phyloP scores from a whole-genome alignment of 2,113 vertebrate species.

The Coptodon rendalli region DNA sequence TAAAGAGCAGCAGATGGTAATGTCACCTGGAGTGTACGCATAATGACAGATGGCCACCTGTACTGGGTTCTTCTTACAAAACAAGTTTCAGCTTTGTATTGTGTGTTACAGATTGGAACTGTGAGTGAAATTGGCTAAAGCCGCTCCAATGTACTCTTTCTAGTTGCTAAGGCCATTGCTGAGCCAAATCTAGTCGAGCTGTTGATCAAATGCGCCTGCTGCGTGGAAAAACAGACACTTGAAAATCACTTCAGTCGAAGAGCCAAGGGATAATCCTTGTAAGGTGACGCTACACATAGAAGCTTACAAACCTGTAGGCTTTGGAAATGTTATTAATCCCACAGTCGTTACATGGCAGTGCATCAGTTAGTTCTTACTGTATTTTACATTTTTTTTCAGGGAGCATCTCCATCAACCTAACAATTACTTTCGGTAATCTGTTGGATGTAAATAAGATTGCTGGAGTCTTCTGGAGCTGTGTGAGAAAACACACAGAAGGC shows the following conservation, averaged over 20 bases:
- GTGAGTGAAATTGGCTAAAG: background rate
- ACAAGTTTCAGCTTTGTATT: constrained; percentile 1
- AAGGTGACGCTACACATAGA: background rate
- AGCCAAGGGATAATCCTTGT: background rate
- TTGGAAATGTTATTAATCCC: background rate
- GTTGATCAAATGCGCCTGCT: constrained; percentile 2
- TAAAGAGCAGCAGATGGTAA: constrained; percentile 51
- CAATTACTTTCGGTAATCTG: background rate
- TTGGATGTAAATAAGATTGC: background rate
- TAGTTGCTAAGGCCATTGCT: constrained; percentile 16
- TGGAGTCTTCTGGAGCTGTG: background rate
- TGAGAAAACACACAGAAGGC: background rate
- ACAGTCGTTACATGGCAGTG: background rate
- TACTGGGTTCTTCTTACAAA: background rate
- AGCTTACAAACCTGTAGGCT: background rate
- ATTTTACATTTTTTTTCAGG: background rate
- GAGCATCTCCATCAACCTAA: background rate
- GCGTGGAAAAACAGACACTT: background rate
- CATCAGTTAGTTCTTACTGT: background rate
- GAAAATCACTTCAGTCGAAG: constrained; percentile 19
- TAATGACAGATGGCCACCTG: constrained; percentile 54
- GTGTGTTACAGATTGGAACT: background rate
- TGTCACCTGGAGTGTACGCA: constrained; percentile 48
- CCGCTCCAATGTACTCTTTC: background rate
- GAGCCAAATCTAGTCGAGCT: background rate